A percentile compares a stretch with the other conserved stretches of the same genome.
Conservation (phyloP, 2,888 invertebrate genomes). For the Arge pagana region DNA sequence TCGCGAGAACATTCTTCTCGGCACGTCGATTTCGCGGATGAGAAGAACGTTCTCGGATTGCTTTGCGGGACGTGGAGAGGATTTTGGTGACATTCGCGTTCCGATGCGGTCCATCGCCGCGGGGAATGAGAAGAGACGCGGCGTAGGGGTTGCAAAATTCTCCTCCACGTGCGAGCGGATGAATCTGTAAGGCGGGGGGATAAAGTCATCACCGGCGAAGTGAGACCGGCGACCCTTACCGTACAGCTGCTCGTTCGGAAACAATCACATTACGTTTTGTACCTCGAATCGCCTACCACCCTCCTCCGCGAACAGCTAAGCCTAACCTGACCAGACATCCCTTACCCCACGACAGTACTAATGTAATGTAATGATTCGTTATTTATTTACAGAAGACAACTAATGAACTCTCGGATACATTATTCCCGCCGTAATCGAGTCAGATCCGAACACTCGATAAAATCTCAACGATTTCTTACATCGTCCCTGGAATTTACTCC, state of each 20-base stretch:
- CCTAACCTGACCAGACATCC: slow-evolving; percentile 8
- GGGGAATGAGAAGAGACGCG: slow-evolving; percentile 19
- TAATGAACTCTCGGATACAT: slow-evolving; percentile 34
- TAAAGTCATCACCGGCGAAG: slow-evolving; percentile 49
- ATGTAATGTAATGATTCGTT: slow-evolving; percentile 49
- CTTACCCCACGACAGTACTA: slow-evolving; percentile 28
- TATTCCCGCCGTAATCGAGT: slow-evolving; percentile 32
- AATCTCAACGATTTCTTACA: no score
- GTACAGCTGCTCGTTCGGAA: slow-evolving; percentile 49
- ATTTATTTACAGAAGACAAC: slow-evolving; percentile 39
- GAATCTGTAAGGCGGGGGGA: slow-evolving; percentile 36
- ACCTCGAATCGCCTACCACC: slow-evolving; percentile 39
- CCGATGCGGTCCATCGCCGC: slow-evolving; percentile 26
- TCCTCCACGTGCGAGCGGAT: background rate
- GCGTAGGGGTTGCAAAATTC: slow-evolving; percentile 2
- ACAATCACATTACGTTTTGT: slow-evolving; percentile 56
- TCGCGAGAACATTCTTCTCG: slow-evolving; percentile 14
- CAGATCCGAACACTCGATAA: background rate
- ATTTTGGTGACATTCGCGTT: slow-evolving; percentile 29
- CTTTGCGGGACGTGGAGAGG: slow-evolving; percentile 8
- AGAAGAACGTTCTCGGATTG: no score
- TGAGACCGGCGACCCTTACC: slow-evolving; percentile 32
- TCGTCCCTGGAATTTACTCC: no score
- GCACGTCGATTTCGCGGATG: background rate
- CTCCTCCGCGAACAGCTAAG: slow-evolving; percentile 6